Conservation (phyloP, 1,140 invertebrate species). For the Lasioglossum baleicum region DNA sequence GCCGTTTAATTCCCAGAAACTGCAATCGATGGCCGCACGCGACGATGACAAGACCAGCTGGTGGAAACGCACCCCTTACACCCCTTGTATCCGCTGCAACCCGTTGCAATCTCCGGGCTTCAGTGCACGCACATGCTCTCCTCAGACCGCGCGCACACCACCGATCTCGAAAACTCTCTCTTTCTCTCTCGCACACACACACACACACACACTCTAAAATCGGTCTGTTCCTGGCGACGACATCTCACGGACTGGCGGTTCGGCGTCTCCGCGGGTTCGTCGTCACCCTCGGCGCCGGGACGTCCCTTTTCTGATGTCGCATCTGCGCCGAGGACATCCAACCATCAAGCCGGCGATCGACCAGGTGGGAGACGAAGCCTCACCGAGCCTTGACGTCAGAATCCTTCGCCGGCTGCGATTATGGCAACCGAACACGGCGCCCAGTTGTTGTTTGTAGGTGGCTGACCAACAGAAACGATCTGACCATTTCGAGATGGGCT, state of each 20-base stretch:
- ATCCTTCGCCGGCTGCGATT: slow-evolving; percentile 12
- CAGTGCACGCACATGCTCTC: too few species aligned
- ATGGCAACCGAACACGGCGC: neutral
- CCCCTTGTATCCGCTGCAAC: too few species aligned
- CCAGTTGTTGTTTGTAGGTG: neutral
- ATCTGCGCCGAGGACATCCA: slow-evolving; percentile 64
- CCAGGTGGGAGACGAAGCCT: slow-evolving; percentile 49
- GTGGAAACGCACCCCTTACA: neutral
- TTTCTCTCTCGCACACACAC: too few species aligned
- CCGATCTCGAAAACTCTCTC: too few species aligned
- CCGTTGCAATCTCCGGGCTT: too few species aligned
- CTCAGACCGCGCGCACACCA: too few species aligned
- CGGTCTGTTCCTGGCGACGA: slow-evolving; percentile 40
- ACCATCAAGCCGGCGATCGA: slow-evolving; percentile 19
- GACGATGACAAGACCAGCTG: too few species aligned
- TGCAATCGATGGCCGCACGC: neutral
- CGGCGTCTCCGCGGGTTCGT: slow-evolving; percentile 29
- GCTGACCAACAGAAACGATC: neutral
- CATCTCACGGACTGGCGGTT: slow-evolving; percentile 61
- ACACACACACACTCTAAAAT: neutral
- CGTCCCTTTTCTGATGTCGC: slow-evolving; percentile 52
- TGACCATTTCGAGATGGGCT: neutral
- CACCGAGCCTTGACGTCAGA: slow-evolving; percentile 26
- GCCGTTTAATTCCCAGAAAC: too few species aligned
- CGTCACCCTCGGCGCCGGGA: slow-evolving; percentile 22